phyloP scores from a whole-genome alignment of 2,888 invertebrate genomes.

The Nesidiocoris tenuis region DNA sequence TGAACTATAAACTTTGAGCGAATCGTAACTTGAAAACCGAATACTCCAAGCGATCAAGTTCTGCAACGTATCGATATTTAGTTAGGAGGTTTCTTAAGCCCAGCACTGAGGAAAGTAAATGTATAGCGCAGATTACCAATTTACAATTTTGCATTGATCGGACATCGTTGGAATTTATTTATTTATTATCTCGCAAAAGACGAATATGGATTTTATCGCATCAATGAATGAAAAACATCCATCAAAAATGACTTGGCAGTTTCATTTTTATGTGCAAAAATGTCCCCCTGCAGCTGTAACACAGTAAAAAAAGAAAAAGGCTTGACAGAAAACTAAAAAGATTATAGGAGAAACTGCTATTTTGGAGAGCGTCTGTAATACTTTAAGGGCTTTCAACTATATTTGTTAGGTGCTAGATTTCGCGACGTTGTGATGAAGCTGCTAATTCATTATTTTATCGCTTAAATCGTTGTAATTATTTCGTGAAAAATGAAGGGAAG shows the following conservation, averaged over 20 bases:
- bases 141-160: too few relatives aligned
- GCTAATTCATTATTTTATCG: constrained; percentile 34
- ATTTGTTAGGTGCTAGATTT: constrained; percentile 39
- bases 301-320: constrained; percentile 11
- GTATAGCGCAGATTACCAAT: too few relatives aligned
- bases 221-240: too few relatives aligned
- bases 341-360: constrained; percentile 6
- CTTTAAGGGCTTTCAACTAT: constrained; percentile 34
- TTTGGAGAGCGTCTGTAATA: constrained; percentile 34
- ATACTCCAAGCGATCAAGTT: too few relatives aligned
- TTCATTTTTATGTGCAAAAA: constrained; percentile 28
- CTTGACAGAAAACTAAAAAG: constrained; percentile 4
- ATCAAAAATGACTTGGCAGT: constrained; percentile 36
- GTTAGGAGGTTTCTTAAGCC: too few relatives aligned
- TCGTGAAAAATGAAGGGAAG: constrained; percentile 13
- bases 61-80: too few relatives aligned
- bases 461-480: constrained; percentile 34
- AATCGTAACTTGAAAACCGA: too few relatives aligned
- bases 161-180: neutral
- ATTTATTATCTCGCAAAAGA: neutral
- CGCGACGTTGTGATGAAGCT: constrained; percentile 42
- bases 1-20: too few relatives aligned
- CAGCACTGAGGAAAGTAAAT: too few relatives aligned
- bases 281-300: neutral
- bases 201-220: too few relatives aligned